Evolutionary conservation across 1,140 invertebrate species (phyloP), one percentile per base, ranked within the genome.

Genomic region (Bombyx mandarina): DNA sequence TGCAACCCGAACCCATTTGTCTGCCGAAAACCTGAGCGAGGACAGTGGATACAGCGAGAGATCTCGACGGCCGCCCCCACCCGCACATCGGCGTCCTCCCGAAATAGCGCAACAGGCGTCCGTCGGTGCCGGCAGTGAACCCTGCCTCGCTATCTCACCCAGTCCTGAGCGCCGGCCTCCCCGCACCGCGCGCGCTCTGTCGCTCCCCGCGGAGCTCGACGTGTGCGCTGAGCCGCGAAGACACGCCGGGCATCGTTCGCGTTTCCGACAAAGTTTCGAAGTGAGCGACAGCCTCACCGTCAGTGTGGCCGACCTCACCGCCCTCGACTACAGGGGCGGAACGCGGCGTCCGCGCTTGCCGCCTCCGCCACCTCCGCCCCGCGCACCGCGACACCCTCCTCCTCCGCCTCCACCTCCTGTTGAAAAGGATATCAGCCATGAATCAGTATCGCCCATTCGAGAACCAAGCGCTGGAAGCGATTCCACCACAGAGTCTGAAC

Each of bases 1-100:
- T 42, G 71, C 72, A 55, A 70, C 69, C 43, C 71, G 78, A 58
- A 88, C 89, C 10, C 90, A 90, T 62, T 90, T 91, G 66, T 93
- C 93, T 42, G 89, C 90, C 2, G 93, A 94, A 70, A 94, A 93
- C 88, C 80, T 94, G 46, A 93, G 92, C 66, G 93, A 94, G 71
- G 93, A 94, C 78, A 93, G 92, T 61, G 93, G 93, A 18, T 94
- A 93, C 79, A 92, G 93, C 59, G 82, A 86, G 65, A 79, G 77
- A 53, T 74, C 78, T 51, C 81, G 79, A 52, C 73, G 78, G 6
- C 76, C 76, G 67, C 75, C 73, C 50, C 74, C 77, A 67, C 71
- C 85, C 66, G 58, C 71, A 44, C 77, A 77, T 63, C 75, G 74
- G 51, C 63, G 60, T 54, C 66, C 62, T 62, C 69, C 78, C 64